Conservation (phyloP, 2,888 invertebrate genomes). For the Limenitis camilla region DNA sequence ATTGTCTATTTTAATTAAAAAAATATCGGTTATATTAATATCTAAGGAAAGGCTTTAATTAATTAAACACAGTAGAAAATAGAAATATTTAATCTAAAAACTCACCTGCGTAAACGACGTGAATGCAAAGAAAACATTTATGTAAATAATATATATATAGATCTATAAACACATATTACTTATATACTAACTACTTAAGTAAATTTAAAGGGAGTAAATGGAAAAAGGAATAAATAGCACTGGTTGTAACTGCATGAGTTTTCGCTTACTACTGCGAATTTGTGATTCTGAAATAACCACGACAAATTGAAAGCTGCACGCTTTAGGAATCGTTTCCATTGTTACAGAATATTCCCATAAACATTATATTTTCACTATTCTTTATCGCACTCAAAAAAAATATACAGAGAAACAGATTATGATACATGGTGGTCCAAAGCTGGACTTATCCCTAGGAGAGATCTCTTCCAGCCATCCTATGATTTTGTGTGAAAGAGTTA, state of each 20-base stretch:
- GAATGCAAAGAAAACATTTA: slow-evolving; percentile 65
- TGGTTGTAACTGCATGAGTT: slow-evolving; percentile 24
- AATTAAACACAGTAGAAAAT: too few relatives aligned
- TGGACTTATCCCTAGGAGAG: too few relatives aligned
- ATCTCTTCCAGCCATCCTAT: too few relatives aligned
- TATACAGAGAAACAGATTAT: too few relatives aligned
- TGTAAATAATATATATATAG: slow-evolving; percentile 28
- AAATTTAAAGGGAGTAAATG: slow-evolving; percentile 40
- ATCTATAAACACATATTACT: background rate
- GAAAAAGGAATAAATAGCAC: background rate
- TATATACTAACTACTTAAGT: background rate
- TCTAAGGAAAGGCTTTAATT: too few relatives aligned
- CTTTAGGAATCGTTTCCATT: slow-evolving; percentile 45
- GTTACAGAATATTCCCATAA: slow-evolving; percentile 4
- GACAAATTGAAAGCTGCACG: slow-evolving; percentile 39
- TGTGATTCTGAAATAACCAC: slow-evolving; percentile 38
- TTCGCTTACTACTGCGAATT: slow-evolving; percentile 48
- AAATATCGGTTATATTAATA: too few relatives aligned
- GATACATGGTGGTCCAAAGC: too few relatives aligned
- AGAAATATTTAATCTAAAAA: too few relatives aligned
- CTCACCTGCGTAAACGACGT: slow-evolving; percentile 56
- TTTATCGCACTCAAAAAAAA: too few relatives aligned
- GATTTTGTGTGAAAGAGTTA: too few relatives aligned
- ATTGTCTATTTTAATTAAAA: too few relatives aligned
- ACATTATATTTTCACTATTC: background rate